These are phyloP conservation scores for Chiloscyllium punctatum DNA, from an alignment of 2,797 vertebrate species.

Conservation along the genomic window DNA sequence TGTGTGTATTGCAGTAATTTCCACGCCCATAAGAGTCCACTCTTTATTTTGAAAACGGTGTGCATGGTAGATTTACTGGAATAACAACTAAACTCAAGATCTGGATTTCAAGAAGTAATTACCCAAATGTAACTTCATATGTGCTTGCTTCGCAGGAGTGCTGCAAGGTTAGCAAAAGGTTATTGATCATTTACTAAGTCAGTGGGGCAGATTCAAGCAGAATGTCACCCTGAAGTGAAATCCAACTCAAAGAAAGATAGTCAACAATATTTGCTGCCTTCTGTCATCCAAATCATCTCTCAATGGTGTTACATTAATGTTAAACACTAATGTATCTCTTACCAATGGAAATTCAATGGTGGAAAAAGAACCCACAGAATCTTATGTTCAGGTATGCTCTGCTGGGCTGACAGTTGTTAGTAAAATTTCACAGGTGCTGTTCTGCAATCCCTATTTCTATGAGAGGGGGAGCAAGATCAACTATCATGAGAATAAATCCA, in stretches of 20 bases:
- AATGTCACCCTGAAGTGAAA: background rate
- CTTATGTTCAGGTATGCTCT: background rate
- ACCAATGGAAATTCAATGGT: background rate
- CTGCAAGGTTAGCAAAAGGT: slow-evolving; percentile 1
- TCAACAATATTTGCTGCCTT: background rate
- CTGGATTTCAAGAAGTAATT: too few relatives aligned
- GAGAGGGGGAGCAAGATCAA: background rate
- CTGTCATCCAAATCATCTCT: slow-evolving; percentile 11
- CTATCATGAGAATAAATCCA: background rate
- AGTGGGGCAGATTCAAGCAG: background rate
- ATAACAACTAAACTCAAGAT: too few relatives aligned
- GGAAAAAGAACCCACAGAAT: background rate
- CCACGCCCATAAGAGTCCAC: background rate
- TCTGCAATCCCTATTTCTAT: background rate
- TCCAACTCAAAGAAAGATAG: background rate
- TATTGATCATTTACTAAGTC: background rate
- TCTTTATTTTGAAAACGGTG: background rate
- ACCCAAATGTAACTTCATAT: background rate
- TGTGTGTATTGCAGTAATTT: background rate
- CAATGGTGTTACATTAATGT: background rate
- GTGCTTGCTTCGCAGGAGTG: background rate
- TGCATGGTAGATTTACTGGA: too few relatives aligned
- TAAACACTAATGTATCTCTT: background rate
- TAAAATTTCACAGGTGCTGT: background rate
- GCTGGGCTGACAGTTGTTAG: background rate